These are phyloP conservation scores for Bombyx mori DNA, from an alignment of 1,140 invertebrate genomes.

Conservation along the genomic window ASM3026992v2 NC_085117.1:10257501-10258000, in stretches of 20 bases:
- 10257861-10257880: background rate
- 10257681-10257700: conserved; percentile 49
- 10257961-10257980: too few species aligned
- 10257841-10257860: background rate
- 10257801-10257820: background rate
- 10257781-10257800: conserved; percentile 37
- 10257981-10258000: too few species aligned
- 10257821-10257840: background rate
- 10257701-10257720: conserved; percentile 51
- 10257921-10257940: too few species aligned
- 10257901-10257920: too few species aligned
- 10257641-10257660: conserved; percentile 43
- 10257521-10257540: conserved; percentile 30
- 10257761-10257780: conserved; percentile 58
- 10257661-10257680: conserved; percentile 69
- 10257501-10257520: conserved; percentile 12
- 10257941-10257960: too few species aligned
- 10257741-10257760: conserved; percentile 52
- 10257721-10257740: conserved; percentile 62
- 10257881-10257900: too few species aligned
- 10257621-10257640: conserved; percentile 55
- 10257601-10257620: conserved; percentile 49
- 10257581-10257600: conserved; percentile 15
- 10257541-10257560: conserved; percentile 33
- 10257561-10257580: conserved; percentile 35